Percentiles rank a stretch among this genome's conserved stretches.
phyloP scores from a whole-genome alignment of 2,113 vertebrate genomes.

The Toxotes chatareus region DNA sequence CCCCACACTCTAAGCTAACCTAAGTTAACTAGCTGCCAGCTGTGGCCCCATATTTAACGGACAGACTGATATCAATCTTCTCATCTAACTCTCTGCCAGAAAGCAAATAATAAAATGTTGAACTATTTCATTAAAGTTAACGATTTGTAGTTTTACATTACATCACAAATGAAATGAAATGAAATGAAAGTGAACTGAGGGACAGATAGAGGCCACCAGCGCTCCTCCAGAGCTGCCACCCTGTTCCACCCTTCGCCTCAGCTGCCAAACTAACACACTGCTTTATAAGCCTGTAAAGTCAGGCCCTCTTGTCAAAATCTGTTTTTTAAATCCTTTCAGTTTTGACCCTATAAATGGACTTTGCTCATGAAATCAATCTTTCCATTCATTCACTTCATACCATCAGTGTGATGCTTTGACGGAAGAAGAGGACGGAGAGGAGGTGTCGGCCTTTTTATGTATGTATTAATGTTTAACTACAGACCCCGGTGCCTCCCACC shows the following conservation, averaged over 20 bases:
- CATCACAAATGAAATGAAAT: neutral
- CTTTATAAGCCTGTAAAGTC: constrained; percentile 76
- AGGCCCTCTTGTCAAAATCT: constrained; percentile 68
- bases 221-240: neutral
- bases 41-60: neutral
- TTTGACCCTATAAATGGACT: constrained; percentile 71
- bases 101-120: neutral
- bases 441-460: constrained; percentile 55
- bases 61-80: no score
- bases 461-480: constrained; percentile 79
- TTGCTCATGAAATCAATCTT: constrained; percentile 77
- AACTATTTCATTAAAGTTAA: neutral
- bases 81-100: neutral
- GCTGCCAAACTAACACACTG: constrained; percentile 41
- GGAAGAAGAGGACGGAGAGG: constrained; percentile 39
- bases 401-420: constrained; percentile 63
- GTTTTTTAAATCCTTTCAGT: constrained; percentile 71
- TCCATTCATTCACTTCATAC: constrained; percentile 77
- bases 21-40: neutral
- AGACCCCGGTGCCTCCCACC: constrained; percentile 49
- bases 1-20: neutral
- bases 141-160: neutral
- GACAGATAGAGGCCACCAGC: constrained; percentile 5
- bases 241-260: neutral
- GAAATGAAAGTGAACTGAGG: neutral